Base-by-base conservation (phyloP, 2,888 invertebrate genomes). In the Orthosia gracilis region DNA sequence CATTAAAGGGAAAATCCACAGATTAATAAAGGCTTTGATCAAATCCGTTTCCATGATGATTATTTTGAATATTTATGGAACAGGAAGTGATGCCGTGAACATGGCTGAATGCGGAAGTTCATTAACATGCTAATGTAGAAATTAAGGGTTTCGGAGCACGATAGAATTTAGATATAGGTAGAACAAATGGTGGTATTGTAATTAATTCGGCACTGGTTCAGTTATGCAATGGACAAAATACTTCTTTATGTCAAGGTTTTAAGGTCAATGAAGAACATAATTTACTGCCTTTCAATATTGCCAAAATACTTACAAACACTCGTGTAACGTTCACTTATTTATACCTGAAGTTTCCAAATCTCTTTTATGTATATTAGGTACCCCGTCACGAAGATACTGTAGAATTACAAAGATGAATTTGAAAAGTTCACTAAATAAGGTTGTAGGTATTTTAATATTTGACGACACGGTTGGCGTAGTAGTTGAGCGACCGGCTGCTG, bases 121-220 rank as follows among this genome's bases (percentile, higher is more conserved):
- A 57, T 80, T 82, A 68, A 49, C n/a, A 72, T 68, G 66, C 26
- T 75, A 75, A 75, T 74, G 62, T 67, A 55, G 47, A 82, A 77
- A 80, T 80, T 78, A 82, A 82, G 72, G 68, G 78, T 54, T 82
- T 40, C 47, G 40, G 18, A 45, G 21, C 78, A 76, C 72, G 82
- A 64, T 71, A 67, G 23, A 54, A 45, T 58, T 50, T 23, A 17
- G 54, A 61, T 64, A 52, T 64, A 52, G n/a, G n/a, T 21, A 0
- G 12, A 62, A 47, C 47, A 50, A 69, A 62, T 3, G 15, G 47
- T 57, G 47, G 23, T 47, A 2, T 21, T 73, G 4, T 50, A 31
- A 65, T 72, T 31, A 26, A 61, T n/a, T 59, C 2, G 4, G 17
- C 47, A 47, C 13, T 17, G 12, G 45, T 31, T 61, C 9, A 40